phyloP scores from a whole-genome alignment of 2,797 vertebrate genomes.

The Myotis findleyi region DNA sequence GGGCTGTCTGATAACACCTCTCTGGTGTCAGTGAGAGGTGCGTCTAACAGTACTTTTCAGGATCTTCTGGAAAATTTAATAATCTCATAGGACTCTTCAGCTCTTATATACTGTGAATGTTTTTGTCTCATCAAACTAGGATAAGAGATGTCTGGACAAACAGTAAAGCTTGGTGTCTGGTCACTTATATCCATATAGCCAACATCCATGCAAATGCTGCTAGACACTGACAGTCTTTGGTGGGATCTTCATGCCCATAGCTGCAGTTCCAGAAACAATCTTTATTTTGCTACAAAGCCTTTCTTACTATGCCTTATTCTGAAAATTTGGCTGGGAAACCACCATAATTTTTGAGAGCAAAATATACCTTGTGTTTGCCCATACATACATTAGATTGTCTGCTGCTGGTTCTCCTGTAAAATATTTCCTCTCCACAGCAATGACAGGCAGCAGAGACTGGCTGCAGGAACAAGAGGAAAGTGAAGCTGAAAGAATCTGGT shows the following conservation, averaged over 20 bases:
- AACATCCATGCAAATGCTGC: background rate
- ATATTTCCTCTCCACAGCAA: background rate
- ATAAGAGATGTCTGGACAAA: background rate
- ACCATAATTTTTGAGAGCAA: slow-evolving; percentile 25
- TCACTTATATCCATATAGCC: background rate
- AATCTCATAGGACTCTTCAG: background rate
- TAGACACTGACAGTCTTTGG: background rate
- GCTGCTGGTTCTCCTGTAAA: background rate
- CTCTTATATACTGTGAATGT: background rate
- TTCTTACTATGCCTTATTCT: background rate
- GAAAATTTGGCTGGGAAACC: background rate
- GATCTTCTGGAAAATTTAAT: background rate
- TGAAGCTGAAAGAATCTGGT: slow-evolving; percentile 50
- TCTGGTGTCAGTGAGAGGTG: no score
- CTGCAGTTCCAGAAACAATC: background rate
- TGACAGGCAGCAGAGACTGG: slow-evolving; percentile 1
- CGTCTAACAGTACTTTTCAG: background rate
- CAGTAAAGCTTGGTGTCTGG: background rate
- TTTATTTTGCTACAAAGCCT: background rate
- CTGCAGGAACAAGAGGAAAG: slow-evolving; percentile 38
- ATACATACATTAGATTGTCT: background rate
- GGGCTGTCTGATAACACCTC: no score
- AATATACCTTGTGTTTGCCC: background rate
- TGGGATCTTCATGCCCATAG: background rate
- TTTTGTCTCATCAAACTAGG: background rate